Base-by-base conservation (phyloP, 2,888 invertebrate species). In the Drosophila flavopinicola region DNA sequence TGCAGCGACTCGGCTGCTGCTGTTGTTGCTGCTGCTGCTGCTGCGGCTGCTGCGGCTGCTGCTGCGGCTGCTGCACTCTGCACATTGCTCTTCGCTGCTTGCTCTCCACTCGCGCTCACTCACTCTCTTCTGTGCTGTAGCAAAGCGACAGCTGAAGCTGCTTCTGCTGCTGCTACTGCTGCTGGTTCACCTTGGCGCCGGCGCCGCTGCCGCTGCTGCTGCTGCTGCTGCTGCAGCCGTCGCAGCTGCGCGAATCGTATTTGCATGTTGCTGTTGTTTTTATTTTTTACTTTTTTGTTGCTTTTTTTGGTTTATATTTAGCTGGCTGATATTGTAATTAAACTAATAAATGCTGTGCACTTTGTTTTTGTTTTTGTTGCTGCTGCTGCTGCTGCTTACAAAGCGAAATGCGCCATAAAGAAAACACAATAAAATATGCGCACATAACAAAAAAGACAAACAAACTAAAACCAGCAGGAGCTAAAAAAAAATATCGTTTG, bases 131-230 rank as follows among this genome's bases (percentile, higher is more conserved):
- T 15, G 11, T 13, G 23, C 30, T 33, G 7, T 6, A 10, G 56
- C 6, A 48, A 24, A 35, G 52, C 20, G 65, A 45, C 51, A 53
- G 49, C 44, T 56, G 32, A 38, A 48, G 58, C 59, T 58, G 58
- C 59, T 61, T 41, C 27, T 56, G 38, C 57, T 49, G 71, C 39
- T 68, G 69, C 47, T 45, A 51, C 44, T 65, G 58, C 59, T 61
- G 78, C 75, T 44, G 20, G 75, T 68, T 82, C 85, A 85, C 85
- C 85, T 85, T 82, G 75, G 61, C 78, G 78, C 82, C 64, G 75
- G 60, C 66, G 69, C 48, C 44, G 57, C 47, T 49, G 45, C 45
- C 27, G 45, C 27, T 56, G 38, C 57, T 49, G 71, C 39, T 68
- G 69, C 47, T 45, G 53, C 44, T 65, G 51, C 56, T 60, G 59